Conservation (phyloP, 2,888 invertebrate genomes). For the Pinctada fucata region DNA sequence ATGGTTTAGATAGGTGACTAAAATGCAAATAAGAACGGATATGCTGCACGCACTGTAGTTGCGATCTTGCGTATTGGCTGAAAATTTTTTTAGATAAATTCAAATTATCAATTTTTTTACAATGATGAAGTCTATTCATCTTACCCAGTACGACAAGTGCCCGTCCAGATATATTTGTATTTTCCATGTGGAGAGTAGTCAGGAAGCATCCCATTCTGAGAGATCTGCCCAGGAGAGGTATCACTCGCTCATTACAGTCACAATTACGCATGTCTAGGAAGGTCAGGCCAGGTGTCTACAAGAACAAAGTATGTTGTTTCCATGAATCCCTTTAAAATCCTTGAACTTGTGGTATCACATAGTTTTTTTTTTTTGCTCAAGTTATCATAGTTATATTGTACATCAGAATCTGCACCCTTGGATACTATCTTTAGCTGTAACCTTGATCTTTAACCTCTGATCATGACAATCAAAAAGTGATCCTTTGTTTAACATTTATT, state of each 20-base stretch:
- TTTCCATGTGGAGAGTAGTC: slow-evolving; percentile 87
- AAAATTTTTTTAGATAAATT: neutral
- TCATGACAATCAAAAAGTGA: no score
- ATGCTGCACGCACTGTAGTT: no score
- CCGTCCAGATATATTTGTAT: slow-evolving; percentile 85
- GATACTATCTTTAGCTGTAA: no score
- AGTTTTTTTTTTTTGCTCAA: no score
- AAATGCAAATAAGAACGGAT: no score
- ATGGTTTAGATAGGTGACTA: no score
- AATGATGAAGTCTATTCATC: neutral
- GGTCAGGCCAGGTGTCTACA: slow-evolving; percentile 84
- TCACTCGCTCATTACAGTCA: slow-evolving; percentile 83
- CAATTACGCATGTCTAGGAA: slow-evolving; percentile 84
- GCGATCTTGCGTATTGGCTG: neutral
- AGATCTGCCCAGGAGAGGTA: slow-evolving; percentile 86
- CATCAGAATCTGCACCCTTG: no score
- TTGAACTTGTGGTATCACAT: no score
- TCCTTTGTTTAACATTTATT: no score
- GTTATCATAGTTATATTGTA: no score
- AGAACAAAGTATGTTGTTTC: slow-evolving; percentile 27
- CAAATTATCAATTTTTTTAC: neutral
- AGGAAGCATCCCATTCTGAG: slow-evolving; percentile 85
- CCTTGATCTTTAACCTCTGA: no score
- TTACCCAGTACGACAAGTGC: slow-evolving; percentile 86
- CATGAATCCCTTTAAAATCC: no score